phyloP scores from a whole-genome alignment of 2,113 vertebrate genomes.

The Dicerorhinus sumatrensis region DNA sequence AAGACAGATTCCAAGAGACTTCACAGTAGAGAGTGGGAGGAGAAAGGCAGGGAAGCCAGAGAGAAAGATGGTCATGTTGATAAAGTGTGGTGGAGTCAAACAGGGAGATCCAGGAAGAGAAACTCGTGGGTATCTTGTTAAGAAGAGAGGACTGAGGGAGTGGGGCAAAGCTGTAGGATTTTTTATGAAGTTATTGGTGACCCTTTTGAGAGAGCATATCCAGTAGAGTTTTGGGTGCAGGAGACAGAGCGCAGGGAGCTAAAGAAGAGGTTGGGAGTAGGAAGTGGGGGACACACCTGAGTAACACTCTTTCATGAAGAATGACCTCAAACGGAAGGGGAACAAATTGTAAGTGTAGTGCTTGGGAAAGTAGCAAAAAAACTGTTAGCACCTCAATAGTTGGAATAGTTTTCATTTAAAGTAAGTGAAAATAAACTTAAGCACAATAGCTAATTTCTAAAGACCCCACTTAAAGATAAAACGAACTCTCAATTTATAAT shows the following conservation, averaged over 20 bases:
- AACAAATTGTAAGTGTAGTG: neutral
- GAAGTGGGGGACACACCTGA: neutral
- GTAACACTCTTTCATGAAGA: neutral
- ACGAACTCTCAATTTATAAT: neutral
- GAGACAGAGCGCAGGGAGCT: neutral
- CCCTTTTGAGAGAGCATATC: neutral
- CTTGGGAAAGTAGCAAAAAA: neutral
- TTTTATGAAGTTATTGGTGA: neutral
- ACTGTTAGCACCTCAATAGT: neutral
- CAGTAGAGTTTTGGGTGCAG: neutral
- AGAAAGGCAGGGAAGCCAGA: neutral
- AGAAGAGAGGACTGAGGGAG: too few relatives aligned
- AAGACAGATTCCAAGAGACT: neutral
- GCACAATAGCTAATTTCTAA: neutral
- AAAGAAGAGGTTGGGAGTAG: neutral
- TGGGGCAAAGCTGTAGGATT: neutral
- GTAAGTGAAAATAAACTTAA: neutral
- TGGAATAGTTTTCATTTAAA: neutral
- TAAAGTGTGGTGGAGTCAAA: neutral
- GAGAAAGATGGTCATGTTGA: neutral
- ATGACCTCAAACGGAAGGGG: neutral
- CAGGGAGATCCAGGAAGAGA: neutral
- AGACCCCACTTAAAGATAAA: neutral
- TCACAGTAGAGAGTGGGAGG: neutral
- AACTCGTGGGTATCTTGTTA: neutral